Evolutionary conservation across 2,797 vertebrate species (phyloP), one percentile per base, ranked within the genome.

Genomic region (Myripristis jacobus): DNA sequence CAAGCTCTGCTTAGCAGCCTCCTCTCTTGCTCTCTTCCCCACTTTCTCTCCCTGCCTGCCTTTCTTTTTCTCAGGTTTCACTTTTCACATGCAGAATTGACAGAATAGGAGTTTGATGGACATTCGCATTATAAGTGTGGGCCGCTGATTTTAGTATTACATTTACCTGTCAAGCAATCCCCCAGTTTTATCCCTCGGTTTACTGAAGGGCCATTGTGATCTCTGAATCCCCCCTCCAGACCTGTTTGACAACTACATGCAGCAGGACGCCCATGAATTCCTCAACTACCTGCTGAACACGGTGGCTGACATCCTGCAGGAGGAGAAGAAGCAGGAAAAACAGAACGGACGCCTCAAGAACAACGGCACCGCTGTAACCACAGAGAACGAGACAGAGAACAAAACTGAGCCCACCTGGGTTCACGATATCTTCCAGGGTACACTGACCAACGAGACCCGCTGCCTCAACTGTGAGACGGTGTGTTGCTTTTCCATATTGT

Each of bases 401-500:
- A 96, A 95, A 83, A 71, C 94, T 0, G 97, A 99, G 82, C 95
- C 96, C 88, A 98, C 96, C 18, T 99, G 97, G 97, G 97, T 99
- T 81, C 97, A 99, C 13, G 97, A 98, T 75, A 99, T 99, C 92
- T 99, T 99, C 94, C 97, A 99, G 90, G 97, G 97, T 88, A 99
- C 97, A 1, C 93, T 99, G 92, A 99, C 97, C 92, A 99, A 99
- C 54, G 97, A 99, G 93, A 99, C 97, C 0, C 96, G 97, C 91
- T 99, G 97, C 93, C 95, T 99, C 89, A 99, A 99, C 95, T 99
- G 97, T 92, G 97, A 99, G 94, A 98, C 97, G 66, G 97, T 99
- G 91, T 86, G 90, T 80, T 61, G 25, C n/a, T 22, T 5, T 25
- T 16, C 48, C 36, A 48, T 51, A 2, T 55, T 25, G n/a, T 13